Evolutionary conservation across 2,797 vertebrate genomes (phyloP).

Genomic region (Micromesistius poutassou): DNA sequence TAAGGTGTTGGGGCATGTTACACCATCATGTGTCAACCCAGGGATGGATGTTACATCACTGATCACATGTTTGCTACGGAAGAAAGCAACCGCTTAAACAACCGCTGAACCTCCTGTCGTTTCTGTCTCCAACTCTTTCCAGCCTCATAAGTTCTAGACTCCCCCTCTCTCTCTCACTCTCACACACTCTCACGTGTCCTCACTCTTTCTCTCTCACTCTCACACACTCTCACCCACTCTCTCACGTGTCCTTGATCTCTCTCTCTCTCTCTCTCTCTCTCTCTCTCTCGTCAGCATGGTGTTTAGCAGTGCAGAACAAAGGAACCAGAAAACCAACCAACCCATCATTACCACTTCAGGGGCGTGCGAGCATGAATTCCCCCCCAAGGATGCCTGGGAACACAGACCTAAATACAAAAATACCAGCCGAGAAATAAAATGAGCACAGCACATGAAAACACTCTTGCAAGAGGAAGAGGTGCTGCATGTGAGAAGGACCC

Average conservation of each 20-base stretch:
- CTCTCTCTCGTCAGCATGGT: constrained; percentile 35
- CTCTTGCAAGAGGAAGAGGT: constrained; percentile 27
- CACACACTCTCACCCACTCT: not conserved
- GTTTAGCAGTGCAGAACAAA: constrained; percentile 52
- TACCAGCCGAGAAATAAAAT: constrained; percentile 52
- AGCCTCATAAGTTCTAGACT: not conserved
- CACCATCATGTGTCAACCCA: not conserved
- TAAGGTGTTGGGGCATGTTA: not conserved
- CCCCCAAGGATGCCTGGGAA: constrained; percentile 47
- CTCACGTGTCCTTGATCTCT: too few species aligned
- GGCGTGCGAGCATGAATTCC: constrained; percentile 42
- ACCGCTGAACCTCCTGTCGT: not conserved
- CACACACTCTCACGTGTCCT: not conserved
- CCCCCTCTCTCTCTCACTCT: too few species aligned
- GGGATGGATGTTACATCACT: not conserved
- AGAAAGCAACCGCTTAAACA: not conserved
- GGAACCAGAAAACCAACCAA: constrained; percentile 45
- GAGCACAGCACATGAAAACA: constrained; percentile 45
- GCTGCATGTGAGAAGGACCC: constrained; percentile 10
- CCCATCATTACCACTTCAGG: constrained; percentile 59
- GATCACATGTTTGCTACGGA: not conserved
- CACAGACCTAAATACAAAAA: constrained; percentile 66
- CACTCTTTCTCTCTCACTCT: not conserved
- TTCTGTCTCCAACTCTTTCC: not conserved
- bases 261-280: not conserved